Evolutionary conservation across 2,797 vertebrate genomes (phyloP).

Genomic region (Corythornis leucogaster): DNA sequence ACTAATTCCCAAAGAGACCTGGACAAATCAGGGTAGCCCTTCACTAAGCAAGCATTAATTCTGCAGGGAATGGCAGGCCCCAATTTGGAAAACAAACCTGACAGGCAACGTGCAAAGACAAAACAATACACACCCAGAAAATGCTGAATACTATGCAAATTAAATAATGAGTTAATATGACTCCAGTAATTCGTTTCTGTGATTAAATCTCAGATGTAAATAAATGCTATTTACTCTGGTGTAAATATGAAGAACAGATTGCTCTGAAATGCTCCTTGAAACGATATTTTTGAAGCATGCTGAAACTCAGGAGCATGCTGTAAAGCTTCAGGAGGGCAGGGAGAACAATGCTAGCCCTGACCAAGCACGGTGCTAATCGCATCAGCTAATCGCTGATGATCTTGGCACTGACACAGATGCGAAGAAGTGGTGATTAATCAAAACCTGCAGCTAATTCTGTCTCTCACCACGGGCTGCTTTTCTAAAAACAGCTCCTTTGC

Average conservation of each 20-base stretch:
- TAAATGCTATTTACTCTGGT: neutral
- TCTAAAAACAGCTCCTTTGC: neutral
- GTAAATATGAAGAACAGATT: neutral
- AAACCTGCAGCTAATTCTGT: neutral
- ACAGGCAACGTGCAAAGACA: neutral
- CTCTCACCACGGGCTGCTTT: neutral
- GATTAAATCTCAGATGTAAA: neutral
- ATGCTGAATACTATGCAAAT: neutral
- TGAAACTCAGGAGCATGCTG: neutral
- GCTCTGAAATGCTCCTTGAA: neutral
- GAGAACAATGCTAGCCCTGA: neutral
- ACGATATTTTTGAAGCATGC: neutral
- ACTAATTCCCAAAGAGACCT: neutral
- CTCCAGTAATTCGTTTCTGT: neutral
- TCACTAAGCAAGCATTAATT: neutral
- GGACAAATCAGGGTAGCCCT: neutral
- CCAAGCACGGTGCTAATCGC: neutral
- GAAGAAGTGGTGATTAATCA: neutral
- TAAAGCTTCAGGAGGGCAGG: neutral
- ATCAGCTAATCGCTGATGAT: neutral
- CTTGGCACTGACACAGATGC: neutral
- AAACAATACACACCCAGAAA: neutral
- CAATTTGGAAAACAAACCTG: neutral
- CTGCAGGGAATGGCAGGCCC: neutral
- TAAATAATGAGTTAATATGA: neutral